phyloP scores from a whole-genome alignment of 2,888 invertebrate genomes.

The Nasonovia ribisnigri region DNA sequence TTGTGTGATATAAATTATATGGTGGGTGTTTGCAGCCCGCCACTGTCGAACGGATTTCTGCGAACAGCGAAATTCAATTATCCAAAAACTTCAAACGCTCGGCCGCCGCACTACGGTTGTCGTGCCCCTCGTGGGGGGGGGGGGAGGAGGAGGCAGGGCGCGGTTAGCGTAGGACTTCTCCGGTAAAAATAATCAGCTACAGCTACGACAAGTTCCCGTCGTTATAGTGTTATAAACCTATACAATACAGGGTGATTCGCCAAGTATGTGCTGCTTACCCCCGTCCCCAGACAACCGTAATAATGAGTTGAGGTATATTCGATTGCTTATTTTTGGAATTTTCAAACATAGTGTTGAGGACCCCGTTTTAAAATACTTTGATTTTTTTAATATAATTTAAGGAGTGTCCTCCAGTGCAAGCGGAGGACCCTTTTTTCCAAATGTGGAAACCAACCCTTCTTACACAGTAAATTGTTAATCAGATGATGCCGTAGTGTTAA shows the following conservation, averaged over 20 bases:
- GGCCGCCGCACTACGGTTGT: no score
- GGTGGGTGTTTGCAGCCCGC: neutral
- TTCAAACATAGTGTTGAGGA: neutral
- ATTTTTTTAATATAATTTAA: neutral
- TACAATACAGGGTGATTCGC: neutral
- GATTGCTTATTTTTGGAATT: neutral
- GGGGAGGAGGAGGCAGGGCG: neutral
- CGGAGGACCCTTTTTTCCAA: neutral
- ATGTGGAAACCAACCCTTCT: neutral
- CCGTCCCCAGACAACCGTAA: neutral
- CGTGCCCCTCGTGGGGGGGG: no score
- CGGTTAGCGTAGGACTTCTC: neutral
- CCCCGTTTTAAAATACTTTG: neutral
- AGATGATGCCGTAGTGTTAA: neutral
- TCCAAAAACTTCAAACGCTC: neutral
- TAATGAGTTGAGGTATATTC: neutral
- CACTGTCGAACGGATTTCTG: neutral
- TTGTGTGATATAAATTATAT: neutral
- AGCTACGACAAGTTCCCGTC: neutral
- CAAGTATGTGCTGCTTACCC: neutral
- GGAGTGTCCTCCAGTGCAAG: neutral
- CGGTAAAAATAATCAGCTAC: neutral
- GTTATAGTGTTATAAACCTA: neutral
- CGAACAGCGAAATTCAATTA: constrained; percentile 29
- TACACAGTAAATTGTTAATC: neutral